Conservation (phyloP, 2,113 vertebrate species). For the Butorides virescens region DNA sequence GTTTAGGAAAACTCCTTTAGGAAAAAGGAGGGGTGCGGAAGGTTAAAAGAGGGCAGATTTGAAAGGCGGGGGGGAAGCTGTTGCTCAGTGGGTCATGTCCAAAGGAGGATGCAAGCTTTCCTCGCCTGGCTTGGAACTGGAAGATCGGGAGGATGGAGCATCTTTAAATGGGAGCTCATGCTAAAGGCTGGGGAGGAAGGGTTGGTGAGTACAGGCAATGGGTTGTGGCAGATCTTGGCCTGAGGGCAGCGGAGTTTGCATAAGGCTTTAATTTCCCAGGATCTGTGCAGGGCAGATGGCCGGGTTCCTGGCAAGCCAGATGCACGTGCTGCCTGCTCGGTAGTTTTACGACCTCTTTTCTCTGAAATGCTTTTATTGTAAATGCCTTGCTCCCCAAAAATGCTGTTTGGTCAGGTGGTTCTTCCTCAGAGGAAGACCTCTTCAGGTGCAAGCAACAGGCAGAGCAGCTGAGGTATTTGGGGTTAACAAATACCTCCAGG, state of each 20-base stretch:
- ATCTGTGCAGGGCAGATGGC: constrained; percentile 20
- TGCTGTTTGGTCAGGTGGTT: neutral
- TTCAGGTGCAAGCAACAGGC: neutral
- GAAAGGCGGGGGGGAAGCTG: neutral
- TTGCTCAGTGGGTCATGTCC: neutral
- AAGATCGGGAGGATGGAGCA: neutral
- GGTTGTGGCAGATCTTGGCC: constrained; percentile 10
- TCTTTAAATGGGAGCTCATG: neutral
- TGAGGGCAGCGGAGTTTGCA: neutral
- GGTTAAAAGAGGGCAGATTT: neutral
- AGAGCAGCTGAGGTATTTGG: neutral
- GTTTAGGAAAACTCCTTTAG: neutral
- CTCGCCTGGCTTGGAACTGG: neutral
- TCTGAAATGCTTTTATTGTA: neutral
- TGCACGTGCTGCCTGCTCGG: neutral
- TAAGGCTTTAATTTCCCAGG: constrained; percentile 22
- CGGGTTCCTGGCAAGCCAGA: neutral
- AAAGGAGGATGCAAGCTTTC: neutral
- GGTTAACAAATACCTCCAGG: neutral
- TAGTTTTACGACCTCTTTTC: neutral
- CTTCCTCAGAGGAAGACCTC: neutral
- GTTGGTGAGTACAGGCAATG: neutral
- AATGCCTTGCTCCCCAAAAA: neutral
- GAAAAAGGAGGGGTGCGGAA: neutral
- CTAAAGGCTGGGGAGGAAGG: neutral